Percentiles rank a stretch among this genome's conserved stretches.
These are phyloP conservation scores for Chanos chanos DNA, from an alignment of 2,797 vertebrate species.

Conservation along the genomic window DNA sequence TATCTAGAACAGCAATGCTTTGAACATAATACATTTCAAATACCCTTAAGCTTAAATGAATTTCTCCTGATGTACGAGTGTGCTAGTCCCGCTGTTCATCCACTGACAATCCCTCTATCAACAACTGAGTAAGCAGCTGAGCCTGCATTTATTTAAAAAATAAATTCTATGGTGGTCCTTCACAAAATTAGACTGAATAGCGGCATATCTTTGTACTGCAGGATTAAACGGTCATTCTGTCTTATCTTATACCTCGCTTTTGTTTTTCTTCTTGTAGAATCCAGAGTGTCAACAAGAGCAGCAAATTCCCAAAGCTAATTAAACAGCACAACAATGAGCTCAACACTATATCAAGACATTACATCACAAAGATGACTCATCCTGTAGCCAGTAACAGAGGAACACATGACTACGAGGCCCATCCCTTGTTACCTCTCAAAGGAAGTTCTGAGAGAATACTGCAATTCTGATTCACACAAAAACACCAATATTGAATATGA, in stretches of 20 bases:
- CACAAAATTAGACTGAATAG: too few relatives aligned
- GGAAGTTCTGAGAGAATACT: slow-evolving; percentile 16
- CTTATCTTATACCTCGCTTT: slow-evolving; percentile 16
- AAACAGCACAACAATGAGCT: slow-evolving; percentile 36
- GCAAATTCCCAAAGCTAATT: slow-evolving; percentile 33
- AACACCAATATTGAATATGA: background rate
- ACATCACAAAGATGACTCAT: slow-evolving; percentile 69
- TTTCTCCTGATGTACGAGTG: too few relatives aligned
- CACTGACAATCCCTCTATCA: too few relatives aligned
- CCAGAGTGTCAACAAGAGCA: slow-evolving; percentile 2
- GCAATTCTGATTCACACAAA: too few relatives aligned
- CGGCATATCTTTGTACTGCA: slow-evolving; percentile 6
- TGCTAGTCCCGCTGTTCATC: too few relatives aligned
- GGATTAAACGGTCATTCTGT: background rate
- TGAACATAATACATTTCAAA: too few relatives aligned
- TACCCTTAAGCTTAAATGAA: too few relatives aligned
- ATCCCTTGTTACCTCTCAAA: slow-evolving; percentile 14
- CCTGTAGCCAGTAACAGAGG: slow-evolving; percentile 19
- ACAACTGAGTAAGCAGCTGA: too few relatives aligned
- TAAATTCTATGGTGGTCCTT: too few relatives aligned
- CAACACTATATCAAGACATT: slow-evolving; percentile 59
- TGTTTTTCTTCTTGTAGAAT: slow-evolving; percentile 18
- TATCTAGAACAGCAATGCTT: too few relatives aligned
- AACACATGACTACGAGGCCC: slow-evolving; percentile 25
- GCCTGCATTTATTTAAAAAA: too few relatives aligned